These are phyloP conservation scores for Salvelinus sp. DNA, from an alignment of 2,113 vertebrate species.

Conservation along the genomic window DNA sequence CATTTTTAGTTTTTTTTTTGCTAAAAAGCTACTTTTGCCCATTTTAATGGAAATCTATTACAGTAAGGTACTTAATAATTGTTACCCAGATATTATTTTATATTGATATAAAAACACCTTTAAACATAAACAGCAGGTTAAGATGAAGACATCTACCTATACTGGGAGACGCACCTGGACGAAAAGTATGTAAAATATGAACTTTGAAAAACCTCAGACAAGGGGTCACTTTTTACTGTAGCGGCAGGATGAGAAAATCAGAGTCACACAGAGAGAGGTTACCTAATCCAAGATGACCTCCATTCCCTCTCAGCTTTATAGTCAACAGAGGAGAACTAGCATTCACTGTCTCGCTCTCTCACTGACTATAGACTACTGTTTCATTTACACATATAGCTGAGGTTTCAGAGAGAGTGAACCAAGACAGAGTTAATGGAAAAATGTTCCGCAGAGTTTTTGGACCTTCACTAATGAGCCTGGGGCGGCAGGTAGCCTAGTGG, in stretches of 20 bases:
- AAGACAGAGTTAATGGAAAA: constrained; percentile 29
- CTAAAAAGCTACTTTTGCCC: too few species aligned
- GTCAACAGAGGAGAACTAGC: background rate
- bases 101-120: background rate
- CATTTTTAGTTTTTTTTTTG: too few species aligned
- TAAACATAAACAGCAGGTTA: background rate
- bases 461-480: constrained; percentile 20
- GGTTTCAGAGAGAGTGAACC: background rate
- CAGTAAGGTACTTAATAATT: too few species aligned
- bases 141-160: background rate
- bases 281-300: background rate
- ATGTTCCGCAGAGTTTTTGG: constrained; percentile 1
- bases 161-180: background rate
- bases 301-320: background rate
- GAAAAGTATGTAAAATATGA: constrained; percentile 19
- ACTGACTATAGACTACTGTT: background rate
- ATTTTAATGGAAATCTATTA: too few species aligned
- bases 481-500: too few species aligned
- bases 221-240: background rate
- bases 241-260: too few species aligned
- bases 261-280: background rate
- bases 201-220: background rate
- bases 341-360: background rate
- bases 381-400: background rate
- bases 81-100: too few species aligned